phyloP scores from a whole-genome alignment of 2,888 invertebrate genomes.

The Archaeoteleia sp. region DNA sequence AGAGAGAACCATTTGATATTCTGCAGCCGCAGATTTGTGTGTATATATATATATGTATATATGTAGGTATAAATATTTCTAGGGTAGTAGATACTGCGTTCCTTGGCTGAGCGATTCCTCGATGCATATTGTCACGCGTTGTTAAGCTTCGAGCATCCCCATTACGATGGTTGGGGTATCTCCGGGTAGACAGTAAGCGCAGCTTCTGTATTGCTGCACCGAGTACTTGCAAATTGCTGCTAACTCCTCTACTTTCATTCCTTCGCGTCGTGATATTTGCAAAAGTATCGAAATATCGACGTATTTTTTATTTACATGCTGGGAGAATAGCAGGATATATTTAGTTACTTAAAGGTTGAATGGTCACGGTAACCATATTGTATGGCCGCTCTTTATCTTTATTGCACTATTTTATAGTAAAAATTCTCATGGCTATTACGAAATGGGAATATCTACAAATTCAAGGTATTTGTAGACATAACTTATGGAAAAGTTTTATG shows the following conservation, averaged over 20 bases:
- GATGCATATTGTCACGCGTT: slow-evolving; percentile 73
- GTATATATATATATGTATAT: slow-evolving; percentile 42
- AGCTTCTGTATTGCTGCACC: slow-evolving; percentile 42
- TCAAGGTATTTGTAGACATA: no score
- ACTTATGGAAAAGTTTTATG: no score
- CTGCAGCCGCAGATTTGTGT: slow-evolving; percentile 29
- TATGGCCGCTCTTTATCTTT: no score
- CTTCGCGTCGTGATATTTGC: slow-evolving; percentile 20
- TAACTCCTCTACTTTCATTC: slow-evolving; percentile 13
- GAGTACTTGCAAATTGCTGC: slow-evolving; percentile 43
- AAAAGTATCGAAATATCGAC: slow-evolving; percentile 31
- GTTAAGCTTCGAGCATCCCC: slow-evolving; percentile 70
- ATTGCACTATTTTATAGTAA: no score
- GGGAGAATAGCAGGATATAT: neutral
- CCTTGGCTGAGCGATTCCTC: slow-evolving; percentile 65
- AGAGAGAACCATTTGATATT: slow-evolving; percentile 47
- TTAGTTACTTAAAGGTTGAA: neutral
- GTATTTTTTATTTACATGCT: slow-evolving; percentile 35
- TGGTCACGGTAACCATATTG: no score
- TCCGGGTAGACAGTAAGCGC: slow-evolving; percentile 22
- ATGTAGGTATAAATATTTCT: slow-evolving; percentile 36
- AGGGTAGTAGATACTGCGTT: slow-evolving; percentile 37
- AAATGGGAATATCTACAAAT: no score
- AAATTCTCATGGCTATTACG: no score
- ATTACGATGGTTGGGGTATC: slow-evolving; percentile 63